phyloP scores from a whole-genome alignment of 2,797 vertebrate genomes.

The Chromis chromis region DNA sequence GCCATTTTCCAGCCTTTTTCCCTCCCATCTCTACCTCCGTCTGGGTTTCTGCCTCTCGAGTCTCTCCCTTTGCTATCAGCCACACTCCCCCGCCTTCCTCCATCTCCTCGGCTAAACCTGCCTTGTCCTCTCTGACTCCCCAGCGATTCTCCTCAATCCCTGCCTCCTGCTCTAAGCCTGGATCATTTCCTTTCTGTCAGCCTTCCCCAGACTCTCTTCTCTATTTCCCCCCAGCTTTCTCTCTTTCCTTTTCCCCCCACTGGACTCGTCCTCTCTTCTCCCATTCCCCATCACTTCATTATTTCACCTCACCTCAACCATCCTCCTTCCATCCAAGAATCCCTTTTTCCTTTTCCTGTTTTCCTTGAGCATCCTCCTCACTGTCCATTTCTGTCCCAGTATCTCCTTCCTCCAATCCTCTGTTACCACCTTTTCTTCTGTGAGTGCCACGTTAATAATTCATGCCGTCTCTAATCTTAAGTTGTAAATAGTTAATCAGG shows the following conservation, averaged over 20 bases:
- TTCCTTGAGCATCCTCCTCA: no score
- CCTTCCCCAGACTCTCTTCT: conserved; percentile 11
- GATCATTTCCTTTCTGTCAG: conserved; percentile 52
- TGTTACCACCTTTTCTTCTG: neutral
- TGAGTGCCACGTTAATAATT: conserved; percentile 62
- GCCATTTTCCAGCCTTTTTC: neutral
- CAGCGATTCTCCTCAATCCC: conserved; percentile 43
- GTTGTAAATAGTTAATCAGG: conserved; percentile 73
- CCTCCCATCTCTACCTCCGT: neutral
- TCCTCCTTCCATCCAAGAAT: neutral
- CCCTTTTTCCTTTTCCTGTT: neutral
- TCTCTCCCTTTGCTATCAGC: conserved; percentile 33
- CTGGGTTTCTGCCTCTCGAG: conserved; percentile 32
- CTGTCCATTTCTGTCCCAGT: neutral
- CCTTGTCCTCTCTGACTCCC: conserved; percentile 53
- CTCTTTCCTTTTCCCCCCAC: neutral
- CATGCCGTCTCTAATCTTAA: conserved; percentile 62
- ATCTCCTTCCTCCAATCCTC: neutral
- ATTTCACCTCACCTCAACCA: conserved; percentile 2
- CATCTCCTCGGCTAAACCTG: conserved; percentile 45
- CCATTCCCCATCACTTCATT: conserved; percentile 5
- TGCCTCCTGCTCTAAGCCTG: conserved; percentile 32
- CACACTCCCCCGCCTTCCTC: conserved; percentile 19
- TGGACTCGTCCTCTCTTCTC: neutral
- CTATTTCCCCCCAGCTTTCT: no score